Conservation (phyloP, 1,140 invertebrate species). For the Aradophagus sp. region DNA sequence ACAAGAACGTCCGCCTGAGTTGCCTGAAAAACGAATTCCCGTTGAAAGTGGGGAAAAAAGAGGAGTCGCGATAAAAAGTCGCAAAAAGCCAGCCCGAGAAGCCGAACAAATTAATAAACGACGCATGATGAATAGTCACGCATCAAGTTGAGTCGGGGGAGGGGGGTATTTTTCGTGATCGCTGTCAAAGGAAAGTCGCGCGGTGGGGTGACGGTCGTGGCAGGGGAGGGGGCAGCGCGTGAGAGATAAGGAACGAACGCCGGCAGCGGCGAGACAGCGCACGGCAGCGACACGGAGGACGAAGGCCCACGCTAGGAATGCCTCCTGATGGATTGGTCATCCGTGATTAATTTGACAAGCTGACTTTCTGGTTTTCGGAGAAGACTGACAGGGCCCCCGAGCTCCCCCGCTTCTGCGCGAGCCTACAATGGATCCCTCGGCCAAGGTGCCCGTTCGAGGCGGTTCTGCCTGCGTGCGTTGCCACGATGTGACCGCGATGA, state of each 20-base stretch:
- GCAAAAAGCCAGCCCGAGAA: constrained; percentile 1
- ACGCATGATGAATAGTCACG: constrained; percentile 30
- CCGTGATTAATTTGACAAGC: constrained; percentile 77
- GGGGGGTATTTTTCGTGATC: constrained; percentile 37
- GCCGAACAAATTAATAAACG: constrained; percentile 31
- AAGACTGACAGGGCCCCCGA: constrained; percentile 68
- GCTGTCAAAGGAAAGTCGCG: constrained; percentile 25
- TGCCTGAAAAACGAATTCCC: not conserved
- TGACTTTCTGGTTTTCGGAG: constrained; percentile 75
- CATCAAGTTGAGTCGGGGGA: not conserved
- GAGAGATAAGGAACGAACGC: constrained; percentile 42
- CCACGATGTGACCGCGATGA: constrained; percentile 58
- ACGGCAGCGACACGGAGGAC: constrained; percentile 42
- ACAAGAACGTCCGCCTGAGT: constrained; percentile 1
- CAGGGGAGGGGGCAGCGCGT: too few relatives aligned
- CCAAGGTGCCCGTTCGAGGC: constrained; percentile 46
- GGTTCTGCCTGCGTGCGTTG: constrained; percentile 60
- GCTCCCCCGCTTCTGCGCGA: constrained; percentile 60
- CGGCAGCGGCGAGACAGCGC: constrained; percentile 22
- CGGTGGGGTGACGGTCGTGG: constrained; percentile 5
- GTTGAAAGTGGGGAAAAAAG: constrained; percentile 2
- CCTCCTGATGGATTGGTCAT: constrained; percentile 76
- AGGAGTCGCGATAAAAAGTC: constrained; percentile 4
- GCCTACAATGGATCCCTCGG: constrained; percentile 61
- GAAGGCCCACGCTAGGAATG: constrained; percentile 70